These are phyloP conservation scores for Rhinophrynus dorsalis DNA, from an alignment of 2,797 vertebrate species.

Conservation along the genomic window DNA sequence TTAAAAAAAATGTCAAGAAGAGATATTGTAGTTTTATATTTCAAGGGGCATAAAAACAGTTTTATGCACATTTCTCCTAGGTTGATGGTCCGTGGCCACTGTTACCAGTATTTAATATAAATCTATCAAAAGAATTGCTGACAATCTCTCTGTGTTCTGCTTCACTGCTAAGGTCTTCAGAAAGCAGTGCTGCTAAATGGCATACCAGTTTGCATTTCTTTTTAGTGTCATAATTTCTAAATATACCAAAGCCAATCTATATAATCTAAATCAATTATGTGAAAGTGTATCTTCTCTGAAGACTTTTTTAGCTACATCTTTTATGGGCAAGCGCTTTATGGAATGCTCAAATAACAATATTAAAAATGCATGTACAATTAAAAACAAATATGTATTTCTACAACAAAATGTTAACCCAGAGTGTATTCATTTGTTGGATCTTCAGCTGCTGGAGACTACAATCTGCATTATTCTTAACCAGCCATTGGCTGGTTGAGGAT, in stretches of 20 bases:
- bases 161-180: not conserved
- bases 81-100: not conserved
- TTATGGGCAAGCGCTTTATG: no score
- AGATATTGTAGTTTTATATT: slow-evolving; percentile 6
- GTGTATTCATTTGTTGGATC: no score
- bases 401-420: no score
- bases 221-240: not conserved
- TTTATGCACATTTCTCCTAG: slow-evolving; percentile 7
- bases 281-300: not conserved
- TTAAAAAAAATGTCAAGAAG: slow-evolving; percentile 3
- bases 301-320: no score
- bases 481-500: no score
- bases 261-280: not conserved
- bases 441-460: no score
- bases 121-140: not conserved
- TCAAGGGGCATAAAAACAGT: slow-evolving; percentile 2
- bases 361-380: no score
- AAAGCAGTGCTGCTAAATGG: not conserved
- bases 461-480: no score
- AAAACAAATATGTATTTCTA: no score
- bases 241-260: not conserved
- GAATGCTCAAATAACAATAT: no score
- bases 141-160: not conserved
- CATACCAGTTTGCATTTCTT: not conserved
- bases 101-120: not conserved